phyloP scores from a whole-genome alignment of 2,797 vertebrate genomes.

The Silurus aristotelis region DNA sequence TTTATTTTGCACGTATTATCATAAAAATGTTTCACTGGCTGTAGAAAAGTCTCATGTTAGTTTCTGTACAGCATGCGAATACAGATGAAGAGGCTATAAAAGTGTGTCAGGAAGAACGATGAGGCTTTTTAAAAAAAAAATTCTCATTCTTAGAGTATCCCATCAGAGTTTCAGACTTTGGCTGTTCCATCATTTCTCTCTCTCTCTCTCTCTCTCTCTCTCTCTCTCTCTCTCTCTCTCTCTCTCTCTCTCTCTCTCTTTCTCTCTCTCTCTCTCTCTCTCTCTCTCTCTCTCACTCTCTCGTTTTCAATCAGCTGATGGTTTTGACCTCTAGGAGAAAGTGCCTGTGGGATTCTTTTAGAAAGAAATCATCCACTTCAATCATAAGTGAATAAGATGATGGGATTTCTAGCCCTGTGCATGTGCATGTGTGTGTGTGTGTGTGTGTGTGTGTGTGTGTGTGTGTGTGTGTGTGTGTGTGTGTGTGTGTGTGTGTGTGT shows the following conservation, averaged over 20 bases:
- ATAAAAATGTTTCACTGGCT: not conserved
- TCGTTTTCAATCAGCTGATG: constrained; percentile 1
- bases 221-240: no score
- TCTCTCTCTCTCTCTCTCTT: no score
- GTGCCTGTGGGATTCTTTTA: not conserved
- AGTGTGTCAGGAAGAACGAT: not conserved
- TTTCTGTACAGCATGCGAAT: not conserved
- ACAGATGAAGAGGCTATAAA: not conserved
- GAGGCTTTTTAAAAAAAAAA: not conserved
- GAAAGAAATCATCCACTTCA: not conserved
- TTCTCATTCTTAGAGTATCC: not conserved
- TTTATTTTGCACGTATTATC: not conserved
- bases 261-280: no score
- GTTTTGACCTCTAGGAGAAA: not conserved
- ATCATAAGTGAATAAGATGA: not conserved
- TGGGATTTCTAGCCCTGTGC: not conserved
- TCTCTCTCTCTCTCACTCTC: no score
- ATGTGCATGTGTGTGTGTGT: no score
- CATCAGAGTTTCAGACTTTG: not conserved
- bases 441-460: no score
- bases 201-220: no score
- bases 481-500: no score
- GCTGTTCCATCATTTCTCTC: not conserved
- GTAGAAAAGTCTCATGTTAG: not conserved
- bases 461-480: no score